phyloP scores from a whole-genome alignment of 2,797 vertebrate species.

The Steatocranus sp. region DNA sequence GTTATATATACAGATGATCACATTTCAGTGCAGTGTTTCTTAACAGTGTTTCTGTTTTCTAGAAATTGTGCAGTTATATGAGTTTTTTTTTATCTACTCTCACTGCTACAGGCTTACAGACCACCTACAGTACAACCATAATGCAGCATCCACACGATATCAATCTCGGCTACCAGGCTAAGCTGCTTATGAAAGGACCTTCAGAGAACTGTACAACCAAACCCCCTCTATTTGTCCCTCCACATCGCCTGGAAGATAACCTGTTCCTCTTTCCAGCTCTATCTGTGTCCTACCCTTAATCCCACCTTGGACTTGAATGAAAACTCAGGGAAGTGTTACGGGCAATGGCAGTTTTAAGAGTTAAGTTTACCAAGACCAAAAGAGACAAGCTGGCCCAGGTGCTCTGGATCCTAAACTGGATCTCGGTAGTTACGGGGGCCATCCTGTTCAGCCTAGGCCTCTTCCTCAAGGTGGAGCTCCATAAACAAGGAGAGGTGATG shows the following conservation, averaged over 20 bases:
- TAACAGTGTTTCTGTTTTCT: not conserved
- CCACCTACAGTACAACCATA: conserved; percentile 4
- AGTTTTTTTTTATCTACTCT: not conserved
- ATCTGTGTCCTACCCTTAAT: conserved; percentile 37
- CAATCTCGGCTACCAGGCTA: conserved; percentile 40
- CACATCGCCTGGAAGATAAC: conserved; percentile 29
- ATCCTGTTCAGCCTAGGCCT: conserved; percentile 87
- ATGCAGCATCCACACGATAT: conserved; percentile 52
- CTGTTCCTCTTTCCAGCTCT: conserved; percentile 24
- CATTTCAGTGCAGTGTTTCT: not conserved
- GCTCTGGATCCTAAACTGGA: conserved; percentile 93
- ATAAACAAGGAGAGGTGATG: conserved; percentile 86
- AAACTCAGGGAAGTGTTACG: not conserved
- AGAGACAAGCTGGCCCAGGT: conserved; percentile 88
- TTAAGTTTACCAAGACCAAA: conserved; percentile 87
- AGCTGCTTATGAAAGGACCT: conserved; percentile 69
- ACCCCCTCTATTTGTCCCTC: conserved; percentile 12
- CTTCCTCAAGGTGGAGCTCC: conserved; percentile 89
- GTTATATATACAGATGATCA: not conserved
- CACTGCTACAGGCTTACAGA: not conserved
- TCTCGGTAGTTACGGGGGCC: conserved; percentile 84
- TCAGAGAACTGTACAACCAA: conserved; percentile 22
- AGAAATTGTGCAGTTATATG: not conserved
- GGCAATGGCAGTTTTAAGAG: conserved; percentile 85
- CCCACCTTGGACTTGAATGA: not conserved